These are phyloP conservation scores for Choristoneura rosaceana DNA, from an alignment of 2,888 invertebrate genomes.

Conservation along the genomic window DNA sequence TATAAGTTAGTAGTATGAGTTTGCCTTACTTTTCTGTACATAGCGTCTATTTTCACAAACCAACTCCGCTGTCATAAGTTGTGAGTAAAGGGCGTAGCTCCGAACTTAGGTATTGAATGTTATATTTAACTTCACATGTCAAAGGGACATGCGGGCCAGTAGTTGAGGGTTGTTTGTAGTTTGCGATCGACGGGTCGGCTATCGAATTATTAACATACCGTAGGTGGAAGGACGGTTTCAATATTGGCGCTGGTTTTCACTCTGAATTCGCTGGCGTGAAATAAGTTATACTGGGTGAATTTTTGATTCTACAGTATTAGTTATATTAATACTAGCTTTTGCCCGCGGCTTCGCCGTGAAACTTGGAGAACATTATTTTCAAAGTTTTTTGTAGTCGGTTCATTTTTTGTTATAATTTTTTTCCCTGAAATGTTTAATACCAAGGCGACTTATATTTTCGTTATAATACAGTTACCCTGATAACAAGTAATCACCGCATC, in stretches of 20 bases:
- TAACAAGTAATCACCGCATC: no score
- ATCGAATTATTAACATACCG: slow-evolving; percentile 3
- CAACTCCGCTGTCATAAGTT: neutral
- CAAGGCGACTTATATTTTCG: no score
- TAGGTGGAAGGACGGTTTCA: neutral
- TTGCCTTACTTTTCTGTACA: neutral
- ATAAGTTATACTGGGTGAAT: neutral
- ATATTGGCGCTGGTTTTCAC: neutral
- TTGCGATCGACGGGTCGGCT: neutral
- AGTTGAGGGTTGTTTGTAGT: slow-evolving; percentile 6
- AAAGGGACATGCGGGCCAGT: slow-evolving; percentile 13
- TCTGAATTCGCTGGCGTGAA: neutral
- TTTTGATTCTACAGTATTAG: no score
- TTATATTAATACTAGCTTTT: no score
- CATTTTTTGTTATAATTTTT: no score
- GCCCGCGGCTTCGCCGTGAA: no score
- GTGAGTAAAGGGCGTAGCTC: slow-evolving; percentile 1
- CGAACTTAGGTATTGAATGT: slow-evolving; percentile 7
- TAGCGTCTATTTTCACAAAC: neutral
- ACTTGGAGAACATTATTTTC: no score
- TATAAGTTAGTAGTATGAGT: no score
- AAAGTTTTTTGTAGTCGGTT: no score
- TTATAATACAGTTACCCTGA: no score
- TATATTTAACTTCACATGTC: slow-evolving; percentile 22
- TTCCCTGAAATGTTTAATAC: no score